Conservation (phyloP, 2,888 invertebrate species). For the Eupithecia centaureata region DNA sequence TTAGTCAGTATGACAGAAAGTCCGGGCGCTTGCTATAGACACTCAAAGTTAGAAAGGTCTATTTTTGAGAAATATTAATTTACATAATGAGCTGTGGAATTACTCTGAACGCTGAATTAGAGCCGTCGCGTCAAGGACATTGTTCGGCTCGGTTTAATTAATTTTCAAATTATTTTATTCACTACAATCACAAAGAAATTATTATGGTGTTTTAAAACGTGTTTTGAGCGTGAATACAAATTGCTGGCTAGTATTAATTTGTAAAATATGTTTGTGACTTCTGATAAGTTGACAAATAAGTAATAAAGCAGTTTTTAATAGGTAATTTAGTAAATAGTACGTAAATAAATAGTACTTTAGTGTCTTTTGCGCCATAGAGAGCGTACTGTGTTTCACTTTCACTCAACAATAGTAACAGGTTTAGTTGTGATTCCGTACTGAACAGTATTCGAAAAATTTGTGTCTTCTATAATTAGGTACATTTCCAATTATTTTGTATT, state of each 20-base stretch:
- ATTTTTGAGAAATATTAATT: slow-evolving; percentile 59
- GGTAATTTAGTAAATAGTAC: too few relatives aligned
- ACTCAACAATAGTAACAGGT: too few relatives aligned
- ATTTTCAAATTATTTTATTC: slow-evolving; percentile 56
- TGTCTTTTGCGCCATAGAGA: too few relatives aligned
- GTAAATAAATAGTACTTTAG: too few relatives aligned
- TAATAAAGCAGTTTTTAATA: too few relatives aligned
- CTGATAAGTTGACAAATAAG: background rate
- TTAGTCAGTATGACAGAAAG: slow-evolving; percentile 16
- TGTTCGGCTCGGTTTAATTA: slow-evolving; percentile 58
- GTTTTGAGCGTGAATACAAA: slow-evolving; percentile 21
- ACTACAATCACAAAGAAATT: slow-evolving; percentile 33
- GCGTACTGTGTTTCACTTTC: background rate
- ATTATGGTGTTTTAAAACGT: slow-evolving; percentile 26
- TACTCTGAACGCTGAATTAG: slow-evolving; percentile 55
- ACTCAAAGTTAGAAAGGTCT: slow-evolving; percentile 39
- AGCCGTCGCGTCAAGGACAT: slow-evolving; percentile 50
- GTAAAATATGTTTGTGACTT: background rate
- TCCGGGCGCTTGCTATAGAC: slow-evolving; percentile 27
- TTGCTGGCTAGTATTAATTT: slow-evolving; percentile 12
- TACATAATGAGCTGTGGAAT: slow-evolving; percentile 58
- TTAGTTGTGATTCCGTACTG: too few relatives aligned
- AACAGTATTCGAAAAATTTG: too few relatives aligned
- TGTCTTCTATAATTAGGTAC: too few relatives aligned
- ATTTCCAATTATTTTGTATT: too few relatives aligned